Percentiles rank a stretch among this genome's conserved stretches.
Conservation (phyloP, 2,113 vertebrate genomes). For the Boulengeromyrus knoepffleri region DNA sequence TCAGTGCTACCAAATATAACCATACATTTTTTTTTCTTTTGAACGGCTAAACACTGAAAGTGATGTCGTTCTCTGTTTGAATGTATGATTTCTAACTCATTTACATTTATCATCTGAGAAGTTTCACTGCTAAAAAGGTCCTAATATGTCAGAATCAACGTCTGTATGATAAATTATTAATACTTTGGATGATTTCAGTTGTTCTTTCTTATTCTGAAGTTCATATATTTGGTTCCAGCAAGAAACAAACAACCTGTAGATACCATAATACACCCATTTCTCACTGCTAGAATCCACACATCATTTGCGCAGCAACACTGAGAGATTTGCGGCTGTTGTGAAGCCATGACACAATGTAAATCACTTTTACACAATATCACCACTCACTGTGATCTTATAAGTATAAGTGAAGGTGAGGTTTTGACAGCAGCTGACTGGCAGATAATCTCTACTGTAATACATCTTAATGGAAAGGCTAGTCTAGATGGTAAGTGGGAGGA, state of each 20-base stretch:
- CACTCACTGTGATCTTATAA: neutral
- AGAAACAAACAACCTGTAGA: neutral
- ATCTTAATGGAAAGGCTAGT: neutral
- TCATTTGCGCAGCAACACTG: neutral
- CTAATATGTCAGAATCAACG: constrained; percentile 17
- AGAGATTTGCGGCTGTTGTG: neutral
- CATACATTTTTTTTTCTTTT: neutral
- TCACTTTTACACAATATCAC: neutral
- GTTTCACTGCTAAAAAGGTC: constrained; percentile 18
- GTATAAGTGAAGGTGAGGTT: neutral
- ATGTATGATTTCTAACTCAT: neutral
- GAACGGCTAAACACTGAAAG: neutral
- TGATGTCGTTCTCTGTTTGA: no score
- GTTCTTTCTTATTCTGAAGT: neutral
- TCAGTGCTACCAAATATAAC: neutral
- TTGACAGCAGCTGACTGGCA: neutral
- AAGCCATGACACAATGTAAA: neutral
- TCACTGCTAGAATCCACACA: neutral
- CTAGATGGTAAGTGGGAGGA: neutral
- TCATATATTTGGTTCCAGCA: neutral
- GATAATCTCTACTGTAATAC: neutral
- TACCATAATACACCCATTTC: neutral
- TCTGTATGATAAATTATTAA: constrained; percentile 20
- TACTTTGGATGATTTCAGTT: constrained; percentile 22
- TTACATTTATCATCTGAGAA: neutral